A percentile compares a stretch with the other conserved stretches of the same genome.
phyloP scores from a whole-genome alignment of 2,113 vertebrate genomes.

The Urocolius indicus region DNA sequence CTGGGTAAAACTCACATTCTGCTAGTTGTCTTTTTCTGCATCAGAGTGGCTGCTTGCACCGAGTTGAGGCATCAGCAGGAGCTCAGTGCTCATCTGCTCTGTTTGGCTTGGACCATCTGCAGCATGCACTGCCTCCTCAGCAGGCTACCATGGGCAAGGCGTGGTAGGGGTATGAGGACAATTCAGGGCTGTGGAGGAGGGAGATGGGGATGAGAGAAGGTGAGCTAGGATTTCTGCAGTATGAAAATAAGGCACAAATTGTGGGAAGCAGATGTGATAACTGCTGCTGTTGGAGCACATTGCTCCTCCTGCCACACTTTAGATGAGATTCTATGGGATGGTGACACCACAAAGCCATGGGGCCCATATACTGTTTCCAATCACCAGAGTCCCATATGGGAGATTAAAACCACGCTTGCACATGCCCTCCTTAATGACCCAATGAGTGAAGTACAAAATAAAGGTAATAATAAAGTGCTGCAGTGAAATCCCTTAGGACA shows the following conservation, averaged over 20 bases:
- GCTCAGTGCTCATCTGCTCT: background rate
- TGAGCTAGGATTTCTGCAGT: background rate
- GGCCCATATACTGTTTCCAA: accelerated
- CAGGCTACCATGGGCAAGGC: background rate
- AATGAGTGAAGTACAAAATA: background rate
- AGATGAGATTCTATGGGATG: background rate
- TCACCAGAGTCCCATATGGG: accelerated
- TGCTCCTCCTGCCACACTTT: background rate
- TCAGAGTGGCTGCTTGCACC: background rate
- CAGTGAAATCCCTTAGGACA: background rate
- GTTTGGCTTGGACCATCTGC: background rate
- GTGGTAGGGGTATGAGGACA: background rate
- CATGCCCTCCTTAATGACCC: background rate
- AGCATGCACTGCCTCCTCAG: background rate
- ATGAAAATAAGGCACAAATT: background rate
- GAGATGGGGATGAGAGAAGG: background rate
- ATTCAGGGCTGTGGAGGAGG: background rate
- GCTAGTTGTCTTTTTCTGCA: background rate
- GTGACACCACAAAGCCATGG: background rate
- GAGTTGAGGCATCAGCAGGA: background rate
- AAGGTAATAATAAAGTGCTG: background rate
- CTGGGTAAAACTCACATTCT: background rate
- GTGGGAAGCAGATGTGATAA: background rate
- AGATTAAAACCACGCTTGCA: accelerated
- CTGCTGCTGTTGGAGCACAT: background rate